These are phyloP conservation scores for human DNA, from an alignment of 2,113 vertebrate species.

Conservation along the genomic window DNA sequence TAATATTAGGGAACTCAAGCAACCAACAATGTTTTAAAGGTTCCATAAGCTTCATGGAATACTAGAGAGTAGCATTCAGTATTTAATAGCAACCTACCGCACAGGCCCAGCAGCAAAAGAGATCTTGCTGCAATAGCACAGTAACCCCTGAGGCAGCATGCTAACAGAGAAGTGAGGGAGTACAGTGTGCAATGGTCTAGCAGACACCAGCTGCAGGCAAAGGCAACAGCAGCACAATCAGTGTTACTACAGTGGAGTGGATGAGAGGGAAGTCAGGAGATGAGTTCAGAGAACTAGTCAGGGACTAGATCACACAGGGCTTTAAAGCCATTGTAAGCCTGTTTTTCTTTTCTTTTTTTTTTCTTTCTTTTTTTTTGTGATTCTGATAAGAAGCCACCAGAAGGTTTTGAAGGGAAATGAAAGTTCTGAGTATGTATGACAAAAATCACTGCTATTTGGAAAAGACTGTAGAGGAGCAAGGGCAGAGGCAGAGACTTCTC, in stretches of 20 bases:
- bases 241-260: not conserved
- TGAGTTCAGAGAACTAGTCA: not conserved
- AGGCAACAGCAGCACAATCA: not conserved
- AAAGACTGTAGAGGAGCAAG: not conserved
- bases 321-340: not conserved
- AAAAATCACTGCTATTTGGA: not conserved
- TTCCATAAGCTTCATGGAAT: not conserved
- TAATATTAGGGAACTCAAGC: not conserved
- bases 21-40: not conserved
- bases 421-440: constrained; percentile 1
- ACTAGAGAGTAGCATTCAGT: not conserved
- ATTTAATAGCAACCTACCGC: not conserved
- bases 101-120: not conserved
- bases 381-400: not conserved
- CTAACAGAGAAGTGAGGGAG: not conserved
- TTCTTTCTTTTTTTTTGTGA: not conserved
- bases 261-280: not conserved
- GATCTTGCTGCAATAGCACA: not conserved
- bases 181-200: rapidly evolving
- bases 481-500: not conserved
- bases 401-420: not conserved
- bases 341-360: no score
- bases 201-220: not conserved
- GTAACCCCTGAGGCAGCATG: not conserved
- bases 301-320: not conserved